Conservation (phyloP, 2,888 invertebrate genomes). For the Nephrocerus scutellatus region DNA sequence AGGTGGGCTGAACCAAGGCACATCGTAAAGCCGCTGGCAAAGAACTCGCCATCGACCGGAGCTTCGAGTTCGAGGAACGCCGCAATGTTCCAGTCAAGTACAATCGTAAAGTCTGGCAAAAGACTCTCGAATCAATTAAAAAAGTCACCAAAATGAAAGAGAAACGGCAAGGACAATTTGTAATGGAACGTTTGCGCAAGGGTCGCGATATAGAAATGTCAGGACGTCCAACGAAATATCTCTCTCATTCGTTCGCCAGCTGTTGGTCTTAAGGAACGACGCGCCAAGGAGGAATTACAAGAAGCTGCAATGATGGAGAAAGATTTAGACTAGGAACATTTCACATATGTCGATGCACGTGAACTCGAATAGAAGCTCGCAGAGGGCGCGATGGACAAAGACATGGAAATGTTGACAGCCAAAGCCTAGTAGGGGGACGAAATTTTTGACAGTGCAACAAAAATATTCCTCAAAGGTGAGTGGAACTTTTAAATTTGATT, state of each 20-base stretch:
- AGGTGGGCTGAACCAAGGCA: slow-evolving; percentile 98
- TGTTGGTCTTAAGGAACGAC: slow-evolving; percentile 70
- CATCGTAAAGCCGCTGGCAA: slow-evolving; percentile 92
- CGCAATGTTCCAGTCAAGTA: slow-evolving; percentile 91
- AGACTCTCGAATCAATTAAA: slow-evolving; percentile 87
- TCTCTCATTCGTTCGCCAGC: slow-evolving; percentile 79
- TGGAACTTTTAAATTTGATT: slow-evolving; percentile 3
- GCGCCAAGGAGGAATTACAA: slow-evolving; percentile 48
- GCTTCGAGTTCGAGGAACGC: slow-evolving; percentile 94
- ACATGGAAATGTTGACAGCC: slow-evolving; percentile 41
- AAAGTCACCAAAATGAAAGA: slow-evolving; percentile 78
- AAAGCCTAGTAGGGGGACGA: slow-evolving; percentile 21
- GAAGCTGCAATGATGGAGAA: slow-evolving; percentile 58
- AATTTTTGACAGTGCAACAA: slow-evolving; percentile 57
- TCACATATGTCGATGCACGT: slow-evolving; percentile 46
- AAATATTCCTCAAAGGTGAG: slow-evolving; percentile 58
- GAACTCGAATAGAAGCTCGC: slow-evolving; percentile 46
- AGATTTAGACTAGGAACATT: slow-evolving; percentile 50
- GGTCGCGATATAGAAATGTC: slow-evolving; percentile 82
- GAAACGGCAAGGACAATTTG: slow-evolving; percentile 74
- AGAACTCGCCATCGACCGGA: slow-evolving; percentile 90
- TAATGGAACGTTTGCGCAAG: slow-evolving; percentile 82
- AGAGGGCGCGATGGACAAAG: slow-evolving; percentile 37
- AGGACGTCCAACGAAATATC: slow-evolving; percentile 69
- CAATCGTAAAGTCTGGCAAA: slow-evolving; percentile 82